Evolutionary conservation across 2,888 invertebrate species (phyloP), one percentile per base, ranked within the genome.

Genomic region (Lacanobia wlatinum): DNA sequence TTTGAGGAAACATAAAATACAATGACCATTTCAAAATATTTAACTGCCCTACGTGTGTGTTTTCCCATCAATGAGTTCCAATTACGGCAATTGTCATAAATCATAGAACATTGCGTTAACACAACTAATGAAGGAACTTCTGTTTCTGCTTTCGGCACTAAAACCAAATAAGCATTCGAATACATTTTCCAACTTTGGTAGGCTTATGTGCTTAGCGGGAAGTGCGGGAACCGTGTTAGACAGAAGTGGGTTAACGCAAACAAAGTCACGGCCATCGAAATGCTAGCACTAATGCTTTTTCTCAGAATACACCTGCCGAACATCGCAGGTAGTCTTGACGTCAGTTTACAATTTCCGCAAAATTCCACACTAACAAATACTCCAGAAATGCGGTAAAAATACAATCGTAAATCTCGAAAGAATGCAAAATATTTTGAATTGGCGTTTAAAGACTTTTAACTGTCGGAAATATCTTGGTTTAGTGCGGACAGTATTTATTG

Each of bases 401-500:
- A 73, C 76, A 82, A 72, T 87, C 89, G 87, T 91, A 90, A 89
- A 89, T 88, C 86, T 65, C 69, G 61, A 73, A 80, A 76, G 83
- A 85, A 89, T 90, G 85, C 82, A 73, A 88, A 89, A 86, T 85
- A 87, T 88, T 87, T 84, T 80, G 63, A 74, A 85, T 85, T 76
- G 77, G 53, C 72, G 78, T 76, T 85, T 83, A 76, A 84, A 76
- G 62, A 72, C 28, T 58, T 80, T 34, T 69, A 77, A 76, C 78
- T 74, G 79, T 79, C 73, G 64, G 78, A 87, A 89, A 88, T 87
- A 88, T 72, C 85, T 70, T 73, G 73, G 77, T 83, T 84, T 71
- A 76, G 70, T 60, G 46, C 56, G 48, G 28, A 12, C 68, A 60
- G 53, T 78, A 78, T 84, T 86, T 83, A 82, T 84, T 72, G 76